Evolutionary conservation across 2,888 invertebrate species (phyloP), one percentile per base, ranked within the genome.

Genomic region (Drosophila neoperkinsi): DNA sequence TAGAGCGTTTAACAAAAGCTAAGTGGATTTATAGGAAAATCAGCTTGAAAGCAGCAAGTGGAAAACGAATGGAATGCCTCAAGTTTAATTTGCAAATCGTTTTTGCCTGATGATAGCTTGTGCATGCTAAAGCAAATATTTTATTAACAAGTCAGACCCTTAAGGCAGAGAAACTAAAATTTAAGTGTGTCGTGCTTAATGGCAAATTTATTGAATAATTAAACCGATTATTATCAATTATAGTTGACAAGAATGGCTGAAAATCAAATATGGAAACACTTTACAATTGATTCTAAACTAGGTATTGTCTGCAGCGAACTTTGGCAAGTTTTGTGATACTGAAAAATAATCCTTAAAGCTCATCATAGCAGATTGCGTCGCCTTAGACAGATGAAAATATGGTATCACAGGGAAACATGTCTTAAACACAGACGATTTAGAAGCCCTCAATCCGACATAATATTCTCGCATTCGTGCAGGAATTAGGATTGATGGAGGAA

Each of bases 1-100:
- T 77, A 51, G 21, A 25, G 21, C 55, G 34, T 52, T 67, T 66
- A 34, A 28, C 31, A 43, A 33, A 25, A 18, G 60, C 43, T 36
- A 16, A 63, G 43, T 53, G 43, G 65, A 52, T 41, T 30, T 28
- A 46, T 33, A 58, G 52, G 71, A 50, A 52, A 41, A 36, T 18
- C 25, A 28, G 16, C 18, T n/a, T 33, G 6, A 28, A 21, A 25
- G 13, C 18, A 30, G 16, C 33, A 56, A 50, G 52, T 31, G 28
- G 21, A 43, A 25, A n/a, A 38, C 16, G 43, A 9, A 16, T 21
- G n/a, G 18, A 31, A 41, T 13, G 21, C 21, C 36, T 41, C 16
- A 50, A 34, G 50, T 21, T 59, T 50, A 50, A 49, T 50, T 28
- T 50, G 4, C 18, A 50, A 59, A 50, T 50, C 28, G 33, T 3